Conservation (phyloP, 2,888 invertebrate species). For the Nomada lathburiana region DNA sequence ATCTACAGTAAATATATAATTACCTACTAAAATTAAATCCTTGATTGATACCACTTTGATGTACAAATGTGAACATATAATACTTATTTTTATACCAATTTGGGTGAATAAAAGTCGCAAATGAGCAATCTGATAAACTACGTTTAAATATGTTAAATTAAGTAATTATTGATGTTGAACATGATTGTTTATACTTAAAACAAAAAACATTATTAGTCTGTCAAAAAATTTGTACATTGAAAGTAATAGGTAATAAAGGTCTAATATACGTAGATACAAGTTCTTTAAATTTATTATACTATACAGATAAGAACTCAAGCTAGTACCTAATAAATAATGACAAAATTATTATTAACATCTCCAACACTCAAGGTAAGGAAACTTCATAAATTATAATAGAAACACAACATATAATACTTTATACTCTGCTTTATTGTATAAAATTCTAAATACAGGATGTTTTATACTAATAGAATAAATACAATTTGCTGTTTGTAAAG, state of each 20-base stretch:
- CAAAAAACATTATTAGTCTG: neutral
- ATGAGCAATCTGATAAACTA: constrained; percentile 14
- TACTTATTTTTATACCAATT: constrained; percentile 58
- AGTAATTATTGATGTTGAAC: constrained; percentile 8
- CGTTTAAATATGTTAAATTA: neutral
- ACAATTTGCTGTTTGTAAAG: constrained; percentile 43
- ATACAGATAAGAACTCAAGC: too few relatives aligned
- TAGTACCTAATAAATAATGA: too few relatives aligned
- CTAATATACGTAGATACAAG: neutral
- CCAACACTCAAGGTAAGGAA: too few relatives aligned
- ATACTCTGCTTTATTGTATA: constrained; percentile 54
- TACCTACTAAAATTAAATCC: constrained; percentile 21
- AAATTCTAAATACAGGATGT: constrained; percentile 51
- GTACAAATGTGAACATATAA: constrained; percentile 35
- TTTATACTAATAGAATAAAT: constrained; percentile 41
- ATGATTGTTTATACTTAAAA: neutral
- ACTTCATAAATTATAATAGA: neutral
- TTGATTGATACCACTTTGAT: constrained; percentile 27
- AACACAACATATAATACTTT: constrained; percentile 10
- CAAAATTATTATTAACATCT: too few relatives aligned
- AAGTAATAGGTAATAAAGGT: constrained; percentile 25
- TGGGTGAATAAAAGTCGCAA: constrained; percentile 26
- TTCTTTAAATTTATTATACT: neutral
- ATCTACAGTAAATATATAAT: constrained; percentile 15
- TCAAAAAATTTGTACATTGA: constrained; percentile 22